Conservation (phyloP, 2,888 invertebrate species). For the Strigamia transsilvanica region DNA sequence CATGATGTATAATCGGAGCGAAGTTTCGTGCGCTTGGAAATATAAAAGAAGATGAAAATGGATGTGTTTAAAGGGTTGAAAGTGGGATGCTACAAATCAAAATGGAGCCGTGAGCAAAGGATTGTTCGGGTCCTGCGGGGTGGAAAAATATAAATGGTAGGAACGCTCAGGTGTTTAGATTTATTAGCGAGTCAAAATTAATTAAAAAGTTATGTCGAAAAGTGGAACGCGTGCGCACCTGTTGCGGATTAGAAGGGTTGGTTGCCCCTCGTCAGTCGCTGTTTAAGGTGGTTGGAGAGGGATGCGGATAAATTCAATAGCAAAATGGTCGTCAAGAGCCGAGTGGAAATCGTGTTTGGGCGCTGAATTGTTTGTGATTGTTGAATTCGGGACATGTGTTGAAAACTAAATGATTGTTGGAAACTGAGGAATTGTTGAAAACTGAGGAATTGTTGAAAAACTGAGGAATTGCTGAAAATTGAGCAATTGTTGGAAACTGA, state of each 20-base stretch:
- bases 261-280: not conserved
- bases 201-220: slow-evolving; percentile 33
- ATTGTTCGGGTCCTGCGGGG: slow-evolving; percentile 18
- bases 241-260: slow-evolving; percentile 23
- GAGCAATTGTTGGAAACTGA: no score
- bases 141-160: slow-evolving; percentile 33
- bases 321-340: no score
- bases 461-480: no score
- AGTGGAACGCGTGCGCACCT: slow-evolving; percentile 27
- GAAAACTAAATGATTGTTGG: not conserved
- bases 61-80: not conserved
- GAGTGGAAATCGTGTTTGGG: no score
- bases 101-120: slow-evolving; percentile 6
- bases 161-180: slow-evolving; percentile 32
- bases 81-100: slow-evolving; percentile 28
- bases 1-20: not conserved
- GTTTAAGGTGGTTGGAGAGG: not conserved
- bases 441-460: no score
- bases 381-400: no score
- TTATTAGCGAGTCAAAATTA: slow-evolving; percentile 43
- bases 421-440: not conserved
- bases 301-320: no score
- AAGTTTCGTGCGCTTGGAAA: not conserved
- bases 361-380: no score
- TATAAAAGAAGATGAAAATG: not conserved